phyloP scores from a whole-genome alignment of 2,888 invertebrate species.

The Xestia rhomboidea region DNA sequence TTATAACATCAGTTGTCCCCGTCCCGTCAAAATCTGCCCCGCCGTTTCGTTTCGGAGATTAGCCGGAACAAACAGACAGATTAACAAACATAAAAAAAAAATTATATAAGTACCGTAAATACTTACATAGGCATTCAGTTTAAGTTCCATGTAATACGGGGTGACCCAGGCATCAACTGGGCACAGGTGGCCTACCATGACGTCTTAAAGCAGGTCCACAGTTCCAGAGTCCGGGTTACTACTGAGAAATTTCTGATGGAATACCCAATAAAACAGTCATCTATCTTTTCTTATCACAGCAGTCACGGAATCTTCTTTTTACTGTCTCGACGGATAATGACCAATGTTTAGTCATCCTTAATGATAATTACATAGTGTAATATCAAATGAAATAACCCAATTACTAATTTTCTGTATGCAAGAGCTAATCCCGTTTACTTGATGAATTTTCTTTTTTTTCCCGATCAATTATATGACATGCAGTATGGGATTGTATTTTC shows the following conservation, averaged over 20 bases:
- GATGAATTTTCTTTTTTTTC: conserved; percentile 3
- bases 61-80: background rate
- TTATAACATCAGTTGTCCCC: background rate
- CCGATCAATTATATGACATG: background rate
- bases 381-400: background rate
- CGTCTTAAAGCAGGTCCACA: too few species aligned
- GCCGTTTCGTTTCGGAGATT: background rate
- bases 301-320: background rate
- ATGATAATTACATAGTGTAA: background rate
- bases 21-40: background rate
- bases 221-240: background rate
- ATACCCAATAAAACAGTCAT: background rate
- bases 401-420: background rate
- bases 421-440: background rate
- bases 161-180: background rate
- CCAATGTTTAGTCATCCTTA: background rate
- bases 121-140: background rate
- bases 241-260: too few species aligned
- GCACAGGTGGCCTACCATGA: too few species aligned
- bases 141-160: background rate
- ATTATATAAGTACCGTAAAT: too few species aligned
- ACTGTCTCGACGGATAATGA: background rate
- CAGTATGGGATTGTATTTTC: background rate
- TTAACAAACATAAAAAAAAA: too few species aligned
- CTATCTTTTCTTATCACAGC: background rate